Conservation (phyloP, 2,797 vertebrate species). For the Molossus molossus region DNA sequence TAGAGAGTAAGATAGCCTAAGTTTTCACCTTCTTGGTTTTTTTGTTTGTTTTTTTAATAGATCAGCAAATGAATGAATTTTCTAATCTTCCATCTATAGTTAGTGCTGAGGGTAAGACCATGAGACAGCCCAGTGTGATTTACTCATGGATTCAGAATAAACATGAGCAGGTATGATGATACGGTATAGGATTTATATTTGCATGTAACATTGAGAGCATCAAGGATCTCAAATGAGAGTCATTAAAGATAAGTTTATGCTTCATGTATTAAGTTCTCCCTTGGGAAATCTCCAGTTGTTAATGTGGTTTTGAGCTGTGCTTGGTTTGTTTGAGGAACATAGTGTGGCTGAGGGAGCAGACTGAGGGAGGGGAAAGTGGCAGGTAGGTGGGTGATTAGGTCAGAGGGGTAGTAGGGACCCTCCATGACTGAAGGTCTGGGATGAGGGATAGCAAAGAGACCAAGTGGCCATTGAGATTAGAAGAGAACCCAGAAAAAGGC, state of each 20-base stretch:
- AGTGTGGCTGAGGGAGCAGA: background rate
- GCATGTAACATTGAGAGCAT: background rate
- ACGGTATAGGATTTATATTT: background rate
- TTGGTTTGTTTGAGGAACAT: background rate
- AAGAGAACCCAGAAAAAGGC: background rate
- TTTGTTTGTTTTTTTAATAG: constrained; percentile 52
- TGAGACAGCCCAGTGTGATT: constrained; percentile 91
- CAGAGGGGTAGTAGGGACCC: background rate
- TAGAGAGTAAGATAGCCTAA: background rate
- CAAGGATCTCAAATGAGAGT: constrained; percentile 9
- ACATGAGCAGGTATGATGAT: constrained; percentile 94
- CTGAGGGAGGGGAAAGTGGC: background rate
- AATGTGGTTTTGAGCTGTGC: background rate
- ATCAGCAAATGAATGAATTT: constrained; percentile 76
- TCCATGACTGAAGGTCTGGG: background rate
- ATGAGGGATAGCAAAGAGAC: background rate
- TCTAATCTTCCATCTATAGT: constrained; percentile 83
- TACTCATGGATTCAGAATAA: constrained; percentile 95
- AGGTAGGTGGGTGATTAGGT: background rate
- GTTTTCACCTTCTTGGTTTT: constrained; percentile 18
- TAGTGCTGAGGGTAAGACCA: constrained; percentile 80
- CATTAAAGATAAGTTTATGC: constrained; percentile 23
- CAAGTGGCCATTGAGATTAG: background rate
- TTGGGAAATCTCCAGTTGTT: constrained; percentile 13
- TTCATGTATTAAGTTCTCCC: background rate